These are phyloP conservation scores for Puffinus mauretanicus DNA, from an alignment of 2,113 vertebrate genomes.

Conservation along the genomic window DNA sequence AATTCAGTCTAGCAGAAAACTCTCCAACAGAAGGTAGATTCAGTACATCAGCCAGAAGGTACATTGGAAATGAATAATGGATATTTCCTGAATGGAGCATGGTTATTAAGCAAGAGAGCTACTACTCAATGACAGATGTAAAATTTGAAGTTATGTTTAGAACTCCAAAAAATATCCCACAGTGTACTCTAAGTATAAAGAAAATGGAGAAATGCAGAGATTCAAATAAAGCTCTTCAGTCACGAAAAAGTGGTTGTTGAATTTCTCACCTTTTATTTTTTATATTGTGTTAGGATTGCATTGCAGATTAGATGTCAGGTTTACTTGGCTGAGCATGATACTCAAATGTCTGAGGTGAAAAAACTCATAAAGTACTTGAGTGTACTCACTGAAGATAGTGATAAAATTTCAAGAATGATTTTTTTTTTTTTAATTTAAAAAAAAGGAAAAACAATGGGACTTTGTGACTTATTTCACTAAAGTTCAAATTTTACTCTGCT, in stretches of 20 bases:
- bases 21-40: slow-evolving; percentile 28
- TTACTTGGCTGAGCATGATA: neutral
- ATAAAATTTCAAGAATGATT: neutral
- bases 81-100: neutral
- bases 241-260: neutral
- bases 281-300: neutral
- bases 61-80: slow-evolving; percentile 38
- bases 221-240: neutral
- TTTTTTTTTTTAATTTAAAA: neutral
- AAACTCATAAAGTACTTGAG: neutral
- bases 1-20: slow-evolving; percentile 3
- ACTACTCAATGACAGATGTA: slow-evolving; percentile 20
- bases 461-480: neutral
- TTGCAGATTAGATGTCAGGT: neutral
- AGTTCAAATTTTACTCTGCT: neutral
- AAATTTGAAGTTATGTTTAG: neutral
- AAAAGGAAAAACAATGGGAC: neutral
- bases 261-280: neutral
- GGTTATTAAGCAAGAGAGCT: neutral
- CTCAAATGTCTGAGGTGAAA: neutral
- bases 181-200: neutral
- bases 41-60: slow-evolving; percentile 43
- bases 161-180: neutral
- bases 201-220: neutral
- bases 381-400: neutral